phyloP scores from a whole-genome alignment of 2,113 vertebrate species.

The Microcebus jonahi region DNA sequence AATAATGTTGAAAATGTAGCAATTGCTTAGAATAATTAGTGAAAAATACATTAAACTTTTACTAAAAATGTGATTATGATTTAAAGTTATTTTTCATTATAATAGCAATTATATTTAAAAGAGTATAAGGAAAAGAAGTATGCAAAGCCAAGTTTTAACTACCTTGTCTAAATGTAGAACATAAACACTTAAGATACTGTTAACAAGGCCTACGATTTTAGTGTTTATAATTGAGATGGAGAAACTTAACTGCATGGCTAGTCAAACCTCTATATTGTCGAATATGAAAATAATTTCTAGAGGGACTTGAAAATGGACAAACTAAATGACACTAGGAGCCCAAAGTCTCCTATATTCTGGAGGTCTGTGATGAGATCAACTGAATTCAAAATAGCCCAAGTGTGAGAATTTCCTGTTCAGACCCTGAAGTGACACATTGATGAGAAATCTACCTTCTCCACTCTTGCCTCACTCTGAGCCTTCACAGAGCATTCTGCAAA shows the following conservation, averaged over 20 bases:
- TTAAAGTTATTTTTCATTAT: background rate
- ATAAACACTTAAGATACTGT: background rate
- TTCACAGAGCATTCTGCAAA: background rate
- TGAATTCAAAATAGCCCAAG: constrained; percentile 21
- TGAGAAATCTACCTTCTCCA: constrained; percentile 29
- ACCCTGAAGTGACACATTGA: background rate
- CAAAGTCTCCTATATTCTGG: background rate
- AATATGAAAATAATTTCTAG: background rate
- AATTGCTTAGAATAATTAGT: background rate
- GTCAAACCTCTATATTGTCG: background rate
- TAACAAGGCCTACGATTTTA: background rate
- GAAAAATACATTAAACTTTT: background rate
- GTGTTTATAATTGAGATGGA: background rate
- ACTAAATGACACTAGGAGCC: background rate
- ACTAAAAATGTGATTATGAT: background rate
- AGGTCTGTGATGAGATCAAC: constrained; percentile 5
- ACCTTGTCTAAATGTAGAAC: background rate
- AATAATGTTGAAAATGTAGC: background rate
- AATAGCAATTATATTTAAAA: background rate
- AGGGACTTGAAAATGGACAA: background rate
- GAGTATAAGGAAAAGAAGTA: background rate
- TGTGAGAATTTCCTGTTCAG: constrained; percentile 64
- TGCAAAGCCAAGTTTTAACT: background rate
- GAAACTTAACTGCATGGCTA: background rate
- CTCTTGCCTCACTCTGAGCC: background rate